Base-by-base conservation (phyloP, 2,888 invertebrate genomes). In the Sphaerophoria rueppellii region DNA sequence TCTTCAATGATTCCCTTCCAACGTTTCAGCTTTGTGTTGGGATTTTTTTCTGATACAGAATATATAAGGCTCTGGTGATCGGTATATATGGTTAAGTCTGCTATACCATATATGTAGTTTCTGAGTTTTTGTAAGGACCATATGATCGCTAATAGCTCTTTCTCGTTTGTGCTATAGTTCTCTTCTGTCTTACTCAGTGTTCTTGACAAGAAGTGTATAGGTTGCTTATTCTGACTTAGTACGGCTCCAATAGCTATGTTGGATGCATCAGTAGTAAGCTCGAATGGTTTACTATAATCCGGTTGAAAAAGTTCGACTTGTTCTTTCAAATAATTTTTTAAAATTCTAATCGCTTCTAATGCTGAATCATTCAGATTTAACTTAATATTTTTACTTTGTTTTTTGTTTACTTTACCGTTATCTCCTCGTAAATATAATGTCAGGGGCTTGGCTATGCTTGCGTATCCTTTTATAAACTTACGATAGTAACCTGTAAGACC, bases 381-480 rank as follows among this genome's bases (percentile, higher is more conserved):
- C 16, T 16, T 16, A 14, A 58, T 65, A 6, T 69, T 78, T n/a
- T 70, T 79, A 16, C 34, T 76, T 14, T 61, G 58, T 14, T 61
- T 50, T 12, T 58, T 69, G 11, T 63, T 57, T 12, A 71, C 40
- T 46, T 63, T 57, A 11, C 79, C 86, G 12, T 71, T 54, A 54
- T 86, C 79, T 46, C 82, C 82, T 43, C 54, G 67, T n/a, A 82
- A 16, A 16, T 65, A 54, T 35, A 70, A 37, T 6, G 74, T 74
- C 16, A 86, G 65, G 12, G 78, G 81, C 52, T 82, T 74, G 9
- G 61, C 61, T 6, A 82, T 32, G n/a, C 60, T 11, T 6, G 77
- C 82, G 52, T 67, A 73, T 12, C 40, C 67, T 4, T 46, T 52
- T 12, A 83, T 71, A 37, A 52, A 60, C 57, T 61, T 61, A 3